phyloP scores from a whole-genome alignment of 2,797 vertebrate genomes.

The Anabacerthia variegaticeps region DNA sequence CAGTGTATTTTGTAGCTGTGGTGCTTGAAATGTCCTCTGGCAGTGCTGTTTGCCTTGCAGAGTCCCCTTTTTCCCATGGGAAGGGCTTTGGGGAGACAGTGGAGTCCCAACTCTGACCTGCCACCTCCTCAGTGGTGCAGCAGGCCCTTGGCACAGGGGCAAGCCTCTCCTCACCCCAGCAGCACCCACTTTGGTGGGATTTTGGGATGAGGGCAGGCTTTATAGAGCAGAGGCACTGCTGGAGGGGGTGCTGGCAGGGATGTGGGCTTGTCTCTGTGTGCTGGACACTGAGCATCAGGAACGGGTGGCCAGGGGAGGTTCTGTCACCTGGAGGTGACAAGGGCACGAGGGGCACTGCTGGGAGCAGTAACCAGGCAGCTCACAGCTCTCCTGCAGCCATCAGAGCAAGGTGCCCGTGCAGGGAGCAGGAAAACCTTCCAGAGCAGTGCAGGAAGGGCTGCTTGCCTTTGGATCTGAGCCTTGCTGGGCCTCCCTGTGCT shows the following conservation, averaged over 20 bases:
- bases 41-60: neutral
- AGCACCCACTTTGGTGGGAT: neutral
- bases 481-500: rapidly evolving
- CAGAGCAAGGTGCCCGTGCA: rapidly evolving
- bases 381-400: neutral
- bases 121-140: neutral
- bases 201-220: neutral
- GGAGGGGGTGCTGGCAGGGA: neutral
- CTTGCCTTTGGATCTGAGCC: neutral
- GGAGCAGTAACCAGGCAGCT: neutral
- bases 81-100: neutral
- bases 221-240: neutral
- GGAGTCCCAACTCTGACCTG: neutral
- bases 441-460: neutral
- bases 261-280: rapidly evolving
- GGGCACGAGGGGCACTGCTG: neutral
- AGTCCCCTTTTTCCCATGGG: neutral
- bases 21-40: neutral
- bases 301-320: neutral
- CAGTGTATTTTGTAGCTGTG: neutral
- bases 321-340: neutral
- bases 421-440: neutral
- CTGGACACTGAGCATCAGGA: neutral
- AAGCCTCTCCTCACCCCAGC: neutral
- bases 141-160: neutral